A percentile compares a stretch with the other conserved stretches of the same genome.
phyloP scores from a whole-genome alignment of 2,888 invertebrate genomes.

The Pseudococcus viburni region DNA sequence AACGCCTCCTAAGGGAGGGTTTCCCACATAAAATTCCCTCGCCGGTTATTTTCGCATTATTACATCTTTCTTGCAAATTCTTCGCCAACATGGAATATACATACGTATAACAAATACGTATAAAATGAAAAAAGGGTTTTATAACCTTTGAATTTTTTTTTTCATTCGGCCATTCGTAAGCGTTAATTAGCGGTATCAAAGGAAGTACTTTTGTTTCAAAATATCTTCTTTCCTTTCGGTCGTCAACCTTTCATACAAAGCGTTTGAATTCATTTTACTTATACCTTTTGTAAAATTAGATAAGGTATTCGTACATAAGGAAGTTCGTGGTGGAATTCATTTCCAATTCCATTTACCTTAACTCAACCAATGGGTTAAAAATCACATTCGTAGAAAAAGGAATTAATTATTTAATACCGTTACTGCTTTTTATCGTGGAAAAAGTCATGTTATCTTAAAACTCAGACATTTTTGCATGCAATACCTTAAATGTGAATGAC shows the following conservation, averaged over 20 bases:
- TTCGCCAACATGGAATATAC: not conserved
- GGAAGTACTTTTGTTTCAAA: conserved; percentile 14
- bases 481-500: conserved; percentile 14
- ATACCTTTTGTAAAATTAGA: not conserved
- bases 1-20: conserved; percentile 25
- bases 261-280: not conserved
- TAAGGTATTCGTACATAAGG: not conserved
- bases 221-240: not conserved
- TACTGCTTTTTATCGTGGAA: not conserved
- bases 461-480: not conserved
- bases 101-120: not conserved
- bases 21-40: conserved; percentile 16
- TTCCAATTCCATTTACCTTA: not conserved
- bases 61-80: conserved; percentile 14
- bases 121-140: conserved; percentile 1
- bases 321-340: not conserved
- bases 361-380: not conserved
- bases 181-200: conserved; percentile 14
- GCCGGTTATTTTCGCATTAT: conserved; percentile 12
- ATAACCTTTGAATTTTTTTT: not conserved
- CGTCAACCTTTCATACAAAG: not conserved
- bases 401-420: not conserved
- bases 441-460: conserved; percentile 3
- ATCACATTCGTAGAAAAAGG: conserved; percentile 14
- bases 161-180: not conserved